phyloP scores from a whole-genome alignment of 2,888 invertebrate species.

The Drosophila neotestacea region DNA sequence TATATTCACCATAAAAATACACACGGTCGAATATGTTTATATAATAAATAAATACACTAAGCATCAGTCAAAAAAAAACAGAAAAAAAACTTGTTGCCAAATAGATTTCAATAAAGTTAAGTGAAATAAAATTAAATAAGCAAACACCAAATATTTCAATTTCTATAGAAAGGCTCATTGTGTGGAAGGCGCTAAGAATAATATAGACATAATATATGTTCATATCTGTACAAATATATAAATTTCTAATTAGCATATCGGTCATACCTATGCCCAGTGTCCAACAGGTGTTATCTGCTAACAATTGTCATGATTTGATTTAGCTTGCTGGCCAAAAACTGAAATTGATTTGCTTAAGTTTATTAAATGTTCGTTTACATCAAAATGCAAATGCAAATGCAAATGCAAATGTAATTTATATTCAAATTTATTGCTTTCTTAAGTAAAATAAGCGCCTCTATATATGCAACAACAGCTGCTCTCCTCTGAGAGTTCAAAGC shows the following conservation, averaged over 20 bases:
- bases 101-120: slow-evolving; percentile 53
- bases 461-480: slow-evolving; percentile 12
- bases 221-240: slow-evolving; percentile 21
- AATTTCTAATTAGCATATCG: slow-evolving; percentile 38
- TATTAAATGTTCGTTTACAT: slow-evolving; percentile 53
- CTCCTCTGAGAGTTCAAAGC: not conserved
- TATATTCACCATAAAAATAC: not conserved
- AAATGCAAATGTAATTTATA: slow-evolving; percentile 18
- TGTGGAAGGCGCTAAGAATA: slow-evolving; percentile 50
- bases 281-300: slow-evolving; percentile 1
- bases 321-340: slow-evolving; percentile 10
- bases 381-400: slow-evolving; percentile 20
- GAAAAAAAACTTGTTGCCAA: slow-evolving; percentile 44
- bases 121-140: slow-evolving; percentile 45
- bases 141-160: slow-evolving; percentile 31
- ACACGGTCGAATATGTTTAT: slow-evolving; percentile 2
- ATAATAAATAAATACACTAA: slow-evolving; percentile 25
- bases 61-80: not conserved
- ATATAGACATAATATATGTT: slow-evolving; percentile 36
- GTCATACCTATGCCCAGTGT: slow-evolving; percentile 17
- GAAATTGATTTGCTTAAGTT: slow-evolving; percentile 16
- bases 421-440: slow-evolving; percentile 5
- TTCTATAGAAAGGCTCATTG: slow-evolving; percentile 49
- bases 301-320: slow-evolving; percentile 21
- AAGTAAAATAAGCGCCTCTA: not conserved